A percentile compares a stretch with the other conserved stretches of the same genome.
Conservation (phyloP, 2,888 invertebrate species). For the Polymixis lichenea region DNA sequence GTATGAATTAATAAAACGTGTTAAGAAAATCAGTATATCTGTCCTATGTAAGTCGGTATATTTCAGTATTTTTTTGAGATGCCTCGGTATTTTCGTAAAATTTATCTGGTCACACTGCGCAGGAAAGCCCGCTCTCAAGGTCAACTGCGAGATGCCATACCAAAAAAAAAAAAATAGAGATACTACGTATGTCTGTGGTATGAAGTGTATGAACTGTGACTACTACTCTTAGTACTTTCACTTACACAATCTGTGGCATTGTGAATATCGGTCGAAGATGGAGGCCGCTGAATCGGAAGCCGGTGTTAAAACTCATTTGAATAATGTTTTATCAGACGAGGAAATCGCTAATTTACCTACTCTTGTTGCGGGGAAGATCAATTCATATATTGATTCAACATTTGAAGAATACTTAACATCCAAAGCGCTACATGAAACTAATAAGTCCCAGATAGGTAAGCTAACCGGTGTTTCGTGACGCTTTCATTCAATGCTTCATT, state of each 20-base stretch:
- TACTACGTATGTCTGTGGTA: too few species aligned
- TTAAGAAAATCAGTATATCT: too few species aligned
- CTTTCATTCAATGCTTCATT: constrained; percentile 63
- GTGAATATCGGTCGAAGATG: constrained; percentile 77
- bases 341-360: constrained; percentile 82
- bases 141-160: too few species aligned
- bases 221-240: neutral
- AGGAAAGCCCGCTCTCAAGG: too few species aligned
- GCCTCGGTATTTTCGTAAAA: too few species aligned
- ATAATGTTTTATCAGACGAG: constrained; percentile 84
- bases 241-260: neutral
- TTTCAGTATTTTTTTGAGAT: too few species aligned
- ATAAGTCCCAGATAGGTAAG: constrained; percentile 91
- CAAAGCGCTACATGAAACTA: constrained; percentile 93
- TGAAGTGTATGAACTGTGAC: neutral
- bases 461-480: constrained; percentile 76
- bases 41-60: too few species aligned
- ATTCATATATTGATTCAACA: constrained; percentile 89
- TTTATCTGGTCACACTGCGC: too few species aligned
- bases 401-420: constrained; percentile 93
- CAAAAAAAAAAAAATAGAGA: too few species aligned
- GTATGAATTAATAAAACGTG: too few species aligned
- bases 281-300: constrained; percentile 84
- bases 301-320: constrained; percentile 86
- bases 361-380: constrained; percentile 90